Conservation (phyloP, 2,888 invertebrate species). For the Psococerastis gibbosa region DNA sequence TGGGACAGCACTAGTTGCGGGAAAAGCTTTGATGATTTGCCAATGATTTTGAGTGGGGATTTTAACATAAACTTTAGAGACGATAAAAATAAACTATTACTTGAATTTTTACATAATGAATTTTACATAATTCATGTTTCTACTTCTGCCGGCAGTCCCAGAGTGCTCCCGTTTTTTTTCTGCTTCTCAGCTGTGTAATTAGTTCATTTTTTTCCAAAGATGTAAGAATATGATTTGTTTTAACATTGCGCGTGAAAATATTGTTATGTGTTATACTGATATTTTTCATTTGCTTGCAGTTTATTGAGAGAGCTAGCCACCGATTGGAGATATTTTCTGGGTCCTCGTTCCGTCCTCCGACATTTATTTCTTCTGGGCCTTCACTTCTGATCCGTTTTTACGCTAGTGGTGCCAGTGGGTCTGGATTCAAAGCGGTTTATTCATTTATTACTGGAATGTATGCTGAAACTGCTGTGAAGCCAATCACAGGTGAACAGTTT, state of each 20-base stretch:
- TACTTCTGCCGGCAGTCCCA: no score
- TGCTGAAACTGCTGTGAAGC: conserved; percentile 16
- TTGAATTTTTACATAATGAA: no score
- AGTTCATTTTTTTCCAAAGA: not conserved
- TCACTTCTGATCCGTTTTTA: conserved; percentile 42
- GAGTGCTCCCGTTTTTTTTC: no score
- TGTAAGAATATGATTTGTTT: no score
- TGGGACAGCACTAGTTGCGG: no score
- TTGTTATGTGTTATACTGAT: conserved; percentile 3
- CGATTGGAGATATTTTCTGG: conserved; percentile 44
- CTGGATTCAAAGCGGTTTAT: conserved; percentile 44
- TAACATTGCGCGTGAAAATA: conserved; percentile 1
- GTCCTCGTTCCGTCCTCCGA: conserved; percentile 44
- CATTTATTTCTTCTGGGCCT: conserved; percentile 42
- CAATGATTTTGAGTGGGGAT: no score
- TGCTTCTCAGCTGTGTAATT: no score
- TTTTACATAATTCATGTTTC: no score
- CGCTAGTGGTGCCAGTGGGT: conserved; percentile 45
- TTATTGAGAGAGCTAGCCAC: conserved; percentile 43
- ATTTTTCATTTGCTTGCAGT: conserved; percentile 25
- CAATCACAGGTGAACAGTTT: conserved; percentile 19
- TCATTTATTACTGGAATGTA: conserved; percentile 24
- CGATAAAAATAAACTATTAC: no score
- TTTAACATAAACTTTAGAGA: no score
- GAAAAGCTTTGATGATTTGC: no score